Evolutionary conservation across 2,888 invertebrate species (phyloP).

Genomic region (Hofmannophila pseudospretella): DNA sequence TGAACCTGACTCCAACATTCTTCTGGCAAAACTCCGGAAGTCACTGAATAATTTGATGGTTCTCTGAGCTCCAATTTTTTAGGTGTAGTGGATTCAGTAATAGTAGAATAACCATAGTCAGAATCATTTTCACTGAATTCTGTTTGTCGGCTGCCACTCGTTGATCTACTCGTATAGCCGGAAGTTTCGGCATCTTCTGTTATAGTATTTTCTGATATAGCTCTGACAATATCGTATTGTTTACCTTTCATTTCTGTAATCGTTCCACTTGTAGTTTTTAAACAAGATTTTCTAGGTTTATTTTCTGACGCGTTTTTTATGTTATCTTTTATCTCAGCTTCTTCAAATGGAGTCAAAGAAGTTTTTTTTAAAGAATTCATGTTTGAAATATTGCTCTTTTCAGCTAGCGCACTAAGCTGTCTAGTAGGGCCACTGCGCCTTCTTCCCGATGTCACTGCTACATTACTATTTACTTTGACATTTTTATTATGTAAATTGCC

Average conservation of each 20-base stretch:
- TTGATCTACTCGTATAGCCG: constrained; percentile 77
- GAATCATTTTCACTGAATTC: constrained; percentile 75
- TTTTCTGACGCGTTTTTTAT: no score
- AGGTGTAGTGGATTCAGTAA: constrained; percentile 78
- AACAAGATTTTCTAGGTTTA: constrained; percentile 55
- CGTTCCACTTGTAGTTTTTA: constrained; percentile 50
- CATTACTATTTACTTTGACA: constrained; percentile 22
- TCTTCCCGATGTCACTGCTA: constrained; percentile 29
- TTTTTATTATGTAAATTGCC: constrained; percentile 14
- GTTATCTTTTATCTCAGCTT: no score
- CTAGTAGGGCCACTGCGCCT: constrained; percentile 51
- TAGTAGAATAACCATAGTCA: constrained; percentile 80
- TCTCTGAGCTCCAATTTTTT: constrained; percentile 69
- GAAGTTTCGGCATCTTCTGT: constrained; percentile 73
- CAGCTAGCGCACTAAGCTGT: constrained; percentile 38
- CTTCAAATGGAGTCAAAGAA: no score
- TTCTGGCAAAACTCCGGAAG: constrained; percentile 69
- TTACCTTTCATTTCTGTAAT: constrained; percentile 29
- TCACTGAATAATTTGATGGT: constrained; percentile 47
- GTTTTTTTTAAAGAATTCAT: constrained; percentile 29
- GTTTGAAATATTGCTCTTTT: constrained; percentile 41
- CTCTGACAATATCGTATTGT: constrained; percentile 19
- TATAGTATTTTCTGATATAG: constrained; percentile 31
- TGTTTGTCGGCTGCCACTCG: constrained; percentile 57
- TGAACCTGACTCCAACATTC: constrained; percentile 69